phyloP scores from a whole-genome alignment of 2,113 vertebrate species.

The Nycticryphes semicollaris region DNA sequence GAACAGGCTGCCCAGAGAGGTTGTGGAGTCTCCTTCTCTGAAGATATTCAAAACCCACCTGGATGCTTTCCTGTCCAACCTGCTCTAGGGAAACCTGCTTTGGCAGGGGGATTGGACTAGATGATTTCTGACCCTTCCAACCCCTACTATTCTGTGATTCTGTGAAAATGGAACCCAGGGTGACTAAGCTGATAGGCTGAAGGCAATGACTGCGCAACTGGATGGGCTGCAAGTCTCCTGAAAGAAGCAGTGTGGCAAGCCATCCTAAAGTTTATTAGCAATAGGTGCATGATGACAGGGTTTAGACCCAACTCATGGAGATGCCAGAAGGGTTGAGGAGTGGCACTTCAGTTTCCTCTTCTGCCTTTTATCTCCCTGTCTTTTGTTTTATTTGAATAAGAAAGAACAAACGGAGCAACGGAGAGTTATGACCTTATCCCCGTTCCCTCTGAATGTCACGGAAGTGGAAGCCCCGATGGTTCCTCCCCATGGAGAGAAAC shows the following conservation, averaged over 20 bases:
- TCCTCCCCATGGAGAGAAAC: background rate
- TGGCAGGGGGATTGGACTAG: background rate
- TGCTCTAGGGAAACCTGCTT: background rate
- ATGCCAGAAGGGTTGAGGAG: background rate
- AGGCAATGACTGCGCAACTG: background rate
- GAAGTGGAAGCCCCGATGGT: fast-evolving
- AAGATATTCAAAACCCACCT: background rate
- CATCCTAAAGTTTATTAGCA: background rate
- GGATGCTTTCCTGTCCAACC: background rate
- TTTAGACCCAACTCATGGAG: background rate
- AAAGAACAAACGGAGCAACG: background rate
- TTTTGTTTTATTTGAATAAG: background rate
- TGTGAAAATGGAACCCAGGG: background rate
- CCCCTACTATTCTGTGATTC: background rate
- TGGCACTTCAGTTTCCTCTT: background rate
- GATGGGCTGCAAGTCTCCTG: background rate
- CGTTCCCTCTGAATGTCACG: fast-evolving
- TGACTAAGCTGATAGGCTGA: background rate
- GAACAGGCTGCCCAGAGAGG: background rate
- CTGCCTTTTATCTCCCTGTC: background rate
- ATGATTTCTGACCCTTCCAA: background rate
- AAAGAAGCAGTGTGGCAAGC: background rate
- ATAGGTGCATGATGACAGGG: fast-evolving
- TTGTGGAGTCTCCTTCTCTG: background rate
- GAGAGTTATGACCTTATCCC: background rate